A percentile compares a stretch with the other conserved stretches of the same genome.
Conservation (phyloP, 1,140 invertebrate species). For the Aphelinus atriplicis region DNA sequence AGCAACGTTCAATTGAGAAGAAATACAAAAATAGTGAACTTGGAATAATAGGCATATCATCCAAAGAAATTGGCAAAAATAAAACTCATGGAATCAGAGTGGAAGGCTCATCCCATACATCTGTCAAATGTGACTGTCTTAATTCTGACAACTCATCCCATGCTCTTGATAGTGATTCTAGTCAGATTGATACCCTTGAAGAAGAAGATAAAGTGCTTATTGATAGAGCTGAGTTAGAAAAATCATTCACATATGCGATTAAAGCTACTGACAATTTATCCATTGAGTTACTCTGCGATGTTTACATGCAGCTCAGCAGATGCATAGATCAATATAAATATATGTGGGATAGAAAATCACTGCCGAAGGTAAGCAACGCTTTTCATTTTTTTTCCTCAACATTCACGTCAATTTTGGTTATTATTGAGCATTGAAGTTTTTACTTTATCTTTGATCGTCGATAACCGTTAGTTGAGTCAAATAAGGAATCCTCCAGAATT, state of each 20-base stretch:
- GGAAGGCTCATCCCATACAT: conserved; percentile 42
- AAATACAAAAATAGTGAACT: conserved; percentile 23
- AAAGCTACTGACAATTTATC: conserved; percentile 67
- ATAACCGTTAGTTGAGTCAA: too few relatives aligned
- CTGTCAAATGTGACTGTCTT: conserved; percentile 46
- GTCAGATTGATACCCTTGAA: conserved; percentile 49
- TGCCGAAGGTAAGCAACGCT: conserved; percentile 69
- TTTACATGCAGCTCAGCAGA: conserved; percentile 70
- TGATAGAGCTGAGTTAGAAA: conserved; percentile 71
- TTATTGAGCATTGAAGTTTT: too few relatives aligned
- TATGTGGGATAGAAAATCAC: conserved; percentile 67
- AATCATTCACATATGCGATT: conserved; percentile 68
- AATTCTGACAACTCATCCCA: conserved; percentile 57
- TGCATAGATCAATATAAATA: conserved; percentile 67
- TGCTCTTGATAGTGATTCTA: conserved; percentile 57
- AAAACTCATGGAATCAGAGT: conserved; percentile 42
- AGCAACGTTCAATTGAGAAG: conserved; percentile 6
- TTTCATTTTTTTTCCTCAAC: too few relatives aligned
- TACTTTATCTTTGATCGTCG: too few relatives aligned
- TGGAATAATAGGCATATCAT: conserved; percentile 41
- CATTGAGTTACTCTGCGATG: conserved; percentile 70
- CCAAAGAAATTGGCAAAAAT: conserved; percentile 36
- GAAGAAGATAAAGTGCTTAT: conserved; percentile 68
- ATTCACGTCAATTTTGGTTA: too few relatives aligned
- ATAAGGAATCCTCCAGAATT: too few relatives aligned